Evolutionary conservation across 2,888 invertebrate genomes (phyloP).

Genomic region (Sicus ferrugineus): DNA sequence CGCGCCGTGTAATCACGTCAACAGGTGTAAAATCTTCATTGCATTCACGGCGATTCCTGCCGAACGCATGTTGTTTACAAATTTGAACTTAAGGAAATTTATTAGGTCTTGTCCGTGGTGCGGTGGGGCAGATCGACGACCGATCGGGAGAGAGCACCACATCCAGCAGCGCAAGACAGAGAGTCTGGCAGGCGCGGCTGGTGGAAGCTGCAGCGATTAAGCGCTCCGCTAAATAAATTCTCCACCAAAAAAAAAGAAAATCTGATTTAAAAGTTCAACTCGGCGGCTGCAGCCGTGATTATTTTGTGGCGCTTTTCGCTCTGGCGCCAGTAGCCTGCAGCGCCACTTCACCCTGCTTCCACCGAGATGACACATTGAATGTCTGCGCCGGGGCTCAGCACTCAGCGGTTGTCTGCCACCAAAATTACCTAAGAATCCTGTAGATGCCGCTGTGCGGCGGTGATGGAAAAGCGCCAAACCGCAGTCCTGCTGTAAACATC

Average conservation of each 20-base stretch:
- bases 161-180: conserved; percentile 23
- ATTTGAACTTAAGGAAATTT: conserved; percentile 21
- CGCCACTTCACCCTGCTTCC: conserved; percentile 8
- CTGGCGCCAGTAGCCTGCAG: conserved; percentile 19
- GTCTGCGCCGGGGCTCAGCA: neutral
- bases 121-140: neutral
- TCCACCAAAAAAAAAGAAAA: neutral
- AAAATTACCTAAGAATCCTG: neutral
- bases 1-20: conserved; percentile 1
- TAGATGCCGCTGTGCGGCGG: conserved; percentile 17
- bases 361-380: conserved; percentile 18
- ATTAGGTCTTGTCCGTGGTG: conserved; percentile 9
- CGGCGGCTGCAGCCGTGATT: neutral
- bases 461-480: conserved; percentile 36
- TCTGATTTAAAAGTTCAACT: neutral
- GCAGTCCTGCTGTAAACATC: neutral
- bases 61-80: conserved; percentile 26
- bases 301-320: neutral
- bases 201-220: too few relatives aligned
- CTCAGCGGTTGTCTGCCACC: neutral
- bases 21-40: conserved; percentile 25
- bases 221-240: neutral
- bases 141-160: conserved; percentile 24
- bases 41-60: conserved; percentile 15
- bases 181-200: conserved; percentile 1